Conservation (phyloP, 1,140 invertebrate genomes). For the Orchestia grillus region DNA sequence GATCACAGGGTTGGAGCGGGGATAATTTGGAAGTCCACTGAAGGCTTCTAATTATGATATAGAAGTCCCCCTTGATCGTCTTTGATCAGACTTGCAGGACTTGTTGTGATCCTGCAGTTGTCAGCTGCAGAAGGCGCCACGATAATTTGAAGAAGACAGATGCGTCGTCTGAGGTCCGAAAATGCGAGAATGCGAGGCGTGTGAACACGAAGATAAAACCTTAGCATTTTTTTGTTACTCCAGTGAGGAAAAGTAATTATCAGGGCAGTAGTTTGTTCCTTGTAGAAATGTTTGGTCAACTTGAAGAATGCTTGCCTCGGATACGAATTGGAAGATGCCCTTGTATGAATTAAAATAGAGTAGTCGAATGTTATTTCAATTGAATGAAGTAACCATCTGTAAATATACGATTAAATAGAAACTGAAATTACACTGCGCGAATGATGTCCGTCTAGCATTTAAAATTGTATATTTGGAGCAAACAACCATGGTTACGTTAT, state of each 20-base stretch:
- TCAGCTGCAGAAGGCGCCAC: background rate
- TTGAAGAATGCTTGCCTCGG: background rate
- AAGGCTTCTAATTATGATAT: constrained; percentile 37
- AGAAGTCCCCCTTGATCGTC: background rate
- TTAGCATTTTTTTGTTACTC: too few relatives aligned
- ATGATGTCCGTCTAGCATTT: too few relatives aligned
- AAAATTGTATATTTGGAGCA: too few relatives aligned
- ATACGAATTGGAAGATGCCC: background rate
- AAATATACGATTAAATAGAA: too few relatives aligned
- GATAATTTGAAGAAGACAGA: background rate
- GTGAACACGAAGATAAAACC: background rate
- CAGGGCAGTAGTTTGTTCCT: background rate
- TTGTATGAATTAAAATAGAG: too few relatives aligned
- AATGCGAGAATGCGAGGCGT: background rate
- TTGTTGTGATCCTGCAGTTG: constrained; percentile 13
- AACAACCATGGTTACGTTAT: too few relatives aligned
- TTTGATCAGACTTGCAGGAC: constrained; percentile 13
- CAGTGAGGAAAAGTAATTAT: background rate
- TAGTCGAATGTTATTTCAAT: too few relatives aligned
- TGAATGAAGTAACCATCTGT: too few relatives aligned
- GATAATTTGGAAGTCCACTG: constrained; percentile 42
- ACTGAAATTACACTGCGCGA: too few relatives aligned
- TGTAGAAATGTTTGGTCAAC: background rate
- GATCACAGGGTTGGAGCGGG: constrained; percentile 15
- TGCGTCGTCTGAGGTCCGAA: background rate